A percentile compares a stretch with the other conserved stretches of the same genome.
Evolutionary conservation across 2,113 vertebrate genomes (phyloP).

Genomic region (Hippocampus barbouri): DNA sequence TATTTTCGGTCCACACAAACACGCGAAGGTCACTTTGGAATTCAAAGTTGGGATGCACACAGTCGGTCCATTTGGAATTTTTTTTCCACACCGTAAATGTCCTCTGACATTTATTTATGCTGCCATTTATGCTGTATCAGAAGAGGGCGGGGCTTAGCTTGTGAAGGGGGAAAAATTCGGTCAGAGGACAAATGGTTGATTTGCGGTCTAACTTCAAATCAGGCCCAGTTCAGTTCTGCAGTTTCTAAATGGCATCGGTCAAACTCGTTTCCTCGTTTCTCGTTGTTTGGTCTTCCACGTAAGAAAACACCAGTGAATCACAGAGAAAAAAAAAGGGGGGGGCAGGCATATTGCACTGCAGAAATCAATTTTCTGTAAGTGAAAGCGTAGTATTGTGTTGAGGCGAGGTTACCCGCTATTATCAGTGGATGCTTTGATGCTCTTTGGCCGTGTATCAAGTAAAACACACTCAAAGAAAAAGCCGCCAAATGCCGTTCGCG

Average conservation of each 20-base stretch:
- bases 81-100: not conserved
- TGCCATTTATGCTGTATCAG: not conserved
- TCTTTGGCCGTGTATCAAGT: not conserved
- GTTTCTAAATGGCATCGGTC: not conserved
- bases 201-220: too few relatives aligned
- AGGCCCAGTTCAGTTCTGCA: not conserved
- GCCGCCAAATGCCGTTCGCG: conserved; percentile 15
- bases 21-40: not conserved
- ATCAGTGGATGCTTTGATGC: not conserved
- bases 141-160: not conserved
- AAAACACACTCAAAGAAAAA: not conserved
- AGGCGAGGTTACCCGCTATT: not conserved
- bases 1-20: not conserved
- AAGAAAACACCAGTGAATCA: not conserved
- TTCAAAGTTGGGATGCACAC: not conserved
- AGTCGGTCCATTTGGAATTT: not conserved
- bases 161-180: too few relatives aligned
- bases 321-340: not conserved
- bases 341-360: too few relatives aligned
- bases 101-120: not conserved
- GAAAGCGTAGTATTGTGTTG: not conserved
- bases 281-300: not conserved
- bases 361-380: not conserved
- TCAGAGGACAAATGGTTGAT: too few relatives aligned
- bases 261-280: too few relatives aligned